Evolutionary conservation across 2,797 vertebrate genomes (phyloP).

Genomic region (Brachyalestes nurse): DNA sequence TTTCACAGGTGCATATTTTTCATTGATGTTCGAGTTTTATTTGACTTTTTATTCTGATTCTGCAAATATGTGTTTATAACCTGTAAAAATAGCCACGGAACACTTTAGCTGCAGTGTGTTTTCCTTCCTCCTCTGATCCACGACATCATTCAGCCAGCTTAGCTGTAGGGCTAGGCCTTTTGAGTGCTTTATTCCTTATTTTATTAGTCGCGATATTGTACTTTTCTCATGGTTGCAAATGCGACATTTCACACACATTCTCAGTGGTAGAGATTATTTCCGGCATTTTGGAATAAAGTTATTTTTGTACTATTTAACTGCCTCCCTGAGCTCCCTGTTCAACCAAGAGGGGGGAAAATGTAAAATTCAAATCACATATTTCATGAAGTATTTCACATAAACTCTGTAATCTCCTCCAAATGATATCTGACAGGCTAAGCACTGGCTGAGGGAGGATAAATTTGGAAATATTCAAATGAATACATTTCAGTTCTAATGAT

Average conservation of each 20-base stretch:
- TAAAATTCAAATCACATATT: conserved; percentile 20
- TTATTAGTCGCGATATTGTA: neutral
- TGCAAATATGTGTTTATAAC: no score
- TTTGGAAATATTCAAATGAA: conserved; percentile 39
- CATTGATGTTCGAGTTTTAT: no score
- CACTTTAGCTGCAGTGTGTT: neutral
- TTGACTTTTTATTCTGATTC: no score
- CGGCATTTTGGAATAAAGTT: conserved; percentile 22
- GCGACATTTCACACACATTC: neutral
- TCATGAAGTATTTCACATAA: conserved; percentile 24
- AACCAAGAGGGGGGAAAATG: neutral
- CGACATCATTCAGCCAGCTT: neutral
- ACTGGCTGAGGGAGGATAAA: neutral
- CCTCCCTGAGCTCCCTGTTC: conserved; percentile 15
- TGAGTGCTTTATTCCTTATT: neutral
- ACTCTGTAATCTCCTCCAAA: neutral
- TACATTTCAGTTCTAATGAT: conserved; percentile 43
- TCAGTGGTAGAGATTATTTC: neutral
- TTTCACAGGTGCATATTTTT: no score
- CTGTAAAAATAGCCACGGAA: neutral
- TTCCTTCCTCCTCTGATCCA: neutral
- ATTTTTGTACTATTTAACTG: conserved; percentile 21
- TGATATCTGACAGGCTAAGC: conserved; percentile 37
- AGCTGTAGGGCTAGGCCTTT: neutral
- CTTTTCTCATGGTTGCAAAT: neutral